phyloP scores from a whole-genome alignment of 30 jellyfish, hydroid and myxozoan species.

The Sanderia malayensis region DNA sequence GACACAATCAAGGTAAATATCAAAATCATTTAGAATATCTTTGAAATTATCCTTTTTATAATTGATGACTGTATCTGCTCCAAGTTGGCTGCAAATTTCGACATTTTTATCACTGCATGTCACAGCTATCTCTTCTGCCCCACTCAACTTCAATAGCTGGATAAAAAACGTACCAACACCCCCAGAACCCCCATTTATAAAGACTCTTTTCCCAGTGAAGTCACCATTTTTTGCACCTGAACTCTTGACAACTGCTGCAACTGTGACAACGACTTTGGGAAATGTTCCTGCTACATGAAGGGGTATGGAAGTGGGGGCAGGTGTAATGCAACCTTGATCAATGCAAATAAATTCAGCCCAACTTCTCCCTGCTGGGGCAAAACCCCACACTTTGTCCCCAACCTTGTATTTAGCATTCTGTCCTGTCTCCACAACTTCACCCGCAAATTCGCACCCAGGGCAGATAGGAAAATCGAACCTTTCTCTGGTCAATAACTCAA shows the following conservation, averaged over 20 bases:
- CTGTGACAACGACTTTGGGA: slow-evolving; percentile 46
- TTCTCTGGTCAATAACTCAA: slow-evolving; percentile 35
- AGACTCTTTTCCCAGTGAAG: slow-evolving; percentile 23
- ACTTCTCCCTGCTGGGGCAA: slow-evolving; percentile 41
- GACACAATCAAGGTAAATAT: slow-evolving; percentile 33
- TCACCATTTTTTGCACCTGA: slow-evolving; percentile 13
- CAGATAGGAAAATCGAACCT: slow-evolving; percentile 31
- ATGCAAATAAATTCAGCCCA: slow-evolving; percentile 59
- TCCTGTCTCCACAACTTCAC: slow-evolving; percentile 35
- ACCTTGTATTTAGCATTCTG: slow-evolving; percentile 16
- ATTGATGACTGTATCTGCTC: slow-evolving; percentile 38
- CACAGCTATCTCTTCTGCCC: slow-evolving; percentile 44
- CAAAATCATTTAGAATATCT: slow-evolving; percentile 25
- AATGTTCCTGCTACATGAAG: slow-evolving; percentile 48
- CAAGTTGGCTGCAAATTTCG: slow-evolving; percentile 33
- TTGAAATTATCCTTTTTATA: slow-evolving; percentile 38
- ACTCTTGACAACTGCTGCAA: slow-evolving; percentile 44
- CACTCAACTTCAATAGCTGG: slow-evolving; percentile 27
- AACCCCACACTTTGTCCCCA: slow-evolving; percentile 54
- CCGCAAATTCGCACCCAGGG: slow-evolving; percentile 62
- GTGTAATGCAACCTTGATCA: slow-evolving; percentile 41
- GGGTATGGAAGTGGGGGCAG: slow-evolving; percentile 47
- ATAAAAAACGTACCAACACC: slow-evolving; percentile 47
- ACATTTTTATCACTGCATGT: slow-evolving; percentile 35
- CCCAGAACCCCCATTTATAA: slow-evolving; percentile 55